These are phyloP conservation scores for Boloria selene DNA, from an alignment of 2,888 invertebrate species.

Conservation along the genomic window DNA sequence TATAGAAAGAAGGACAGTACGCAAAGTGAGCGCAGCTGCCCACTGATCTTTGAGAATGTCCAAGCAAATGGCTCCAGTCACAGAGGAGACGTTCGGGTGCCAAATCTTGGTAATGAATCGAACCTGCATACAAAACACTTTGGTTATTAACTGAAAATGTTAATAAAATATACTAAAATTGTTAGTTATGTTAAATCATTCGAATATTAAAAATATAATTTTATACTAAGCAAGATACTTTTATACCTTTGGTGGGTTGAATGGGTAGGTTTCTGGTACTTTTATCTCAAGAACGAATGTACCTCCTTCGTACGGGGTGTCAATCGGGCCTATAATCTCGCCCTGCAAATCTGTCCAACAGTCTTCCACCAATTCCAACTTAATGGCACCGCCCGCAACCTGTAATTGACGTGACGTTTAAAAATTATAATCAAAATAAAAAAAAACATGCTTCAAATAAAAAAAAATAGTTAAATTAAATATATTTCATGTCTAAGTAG, in stretches of 20 bases:
- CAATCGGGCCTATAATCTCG: slow-evolving; percentile 98
- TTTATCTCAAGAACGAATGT: slow-evolving; percentile 96
- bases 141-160: neutral
- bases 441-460: neutral
- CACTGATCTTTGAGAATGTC: slow-evolving; percentile 99
- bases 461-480: neutral
- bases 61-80: slow-evolving; percentile 98
- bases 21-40: slow-evolving; percentile 99
- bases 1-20: slow-evolving; percentile 96
- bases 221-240: neutral
- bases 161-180: neutral
- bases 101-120: slow-evolving; percentile 98
- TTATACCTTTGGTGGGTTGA: slow-evolving; percentile 98
- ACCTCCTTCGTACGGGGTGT: slow-evolving; percentile 99
- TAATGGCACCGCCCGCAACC: slow-evolving; percentile 93
- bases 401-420: slow-evolving; percentile 55
- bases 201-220: neutral
- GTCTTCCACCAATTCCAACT: slow-evolving; percentile 94
- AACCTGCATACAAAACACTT: slow-evolving; percentile 83
- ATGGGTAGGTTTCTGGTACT: slow-evolving; percentile 99
- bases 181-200: neutral
- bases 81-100: slow-evolving; percentile 99
- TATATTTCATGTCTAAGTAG: no score
- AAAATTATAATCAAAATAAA: slow-evolving; percentile 7
- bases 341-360: slow-evolving; percentile 96